A percentile compares a stretch with the other conserved stretches of the same genome.
phyloP scores from a whole-genome alignment of 64 coral and sea anemone species.

The Pocillopora damicornis region DNA sequence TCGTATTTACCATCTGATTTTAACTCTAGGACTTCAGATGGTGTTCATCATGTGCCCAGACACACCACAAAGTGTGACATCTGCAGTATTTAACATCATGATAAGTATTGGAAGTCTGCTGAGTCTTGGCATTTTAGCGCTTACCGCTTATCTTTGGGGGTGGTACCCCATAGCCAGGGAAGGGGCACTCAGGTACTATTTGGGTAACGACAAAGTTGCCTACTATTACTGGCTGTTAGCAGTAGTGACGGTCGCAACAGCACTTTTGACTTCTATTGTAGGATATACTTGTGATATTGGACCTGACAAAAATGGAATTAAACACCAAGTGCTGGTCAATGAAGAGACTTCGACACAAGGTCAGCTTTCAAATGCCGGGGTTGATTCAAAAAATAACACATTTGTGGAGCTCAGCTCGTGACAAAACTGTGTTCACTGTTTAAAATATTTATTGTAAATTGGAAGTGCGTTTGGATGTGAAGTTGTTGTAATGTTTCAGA shows the following conservation, averaged over 20 bases:
- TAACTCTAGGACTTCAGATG: conserved; percentile 57
- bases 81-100: conserved; percentile 78
- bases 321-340: conserved; percentile 46
- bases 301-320: conserved; percentile 17
- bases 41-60: conserved; percentile 60
- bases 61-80: conserved; percentile 71
- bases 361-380: not conserved
- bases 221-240: conserved; percentile 81
- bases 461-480: too few relatives aligned
- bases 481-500: too few relatives aligned
- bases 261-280: conserved; percentile 33
- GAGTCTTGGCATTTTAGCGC: conserved; percentile 41
- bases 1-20: not conserved
- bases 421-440: not conserved
- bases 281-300: conserved; percentile 57
- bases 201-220: conserved; percentile 60
- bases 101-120: conserved; percentile 71
- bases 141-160: conserved; percentile 33
- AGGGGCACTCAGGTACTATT: conserved; percentile 30
- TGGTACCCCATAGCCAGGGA: conserved; percentile 60
- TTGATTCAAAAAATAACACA: not conserved
- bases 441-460: too few relatives aligned
- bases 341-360: conserved; percentile 16
- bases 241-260: conserved; percentile 25
- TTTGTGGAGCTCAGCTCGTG: conserved; percentile 36